phyloP scores from a whole-genome alignment of 1,140 invertebrate species.

The Zaprionus kolodkinae region DNA sequence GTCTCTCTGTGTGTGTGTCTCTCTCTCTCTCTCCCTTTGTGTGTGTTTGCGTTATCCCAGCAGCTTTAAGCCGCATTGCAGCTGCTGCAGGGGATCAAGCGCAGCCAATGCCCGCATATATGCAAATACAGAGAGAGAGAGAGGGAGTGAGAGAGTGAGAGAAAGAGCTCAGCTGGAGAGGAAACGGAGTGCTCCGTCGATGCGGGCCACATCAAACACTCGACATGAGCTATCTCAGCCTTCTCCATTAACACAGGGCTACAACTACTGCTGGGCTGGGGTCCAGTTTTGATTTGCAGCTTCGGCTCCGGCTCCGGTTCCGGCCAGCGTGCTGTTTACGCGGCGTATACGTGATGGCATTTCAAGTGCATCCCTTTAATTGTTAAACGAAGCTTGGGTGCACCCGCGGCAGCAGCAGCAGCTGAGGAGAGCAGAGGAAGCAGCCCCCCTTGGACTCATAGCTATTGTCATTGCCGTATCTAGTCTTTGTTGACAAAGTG shows the following conservation, averaged over 20 bases:
- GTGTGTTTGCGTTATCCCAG: slow-evolving; percentile 4
- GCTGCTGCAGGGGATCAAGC: slow-evolving; percentile 31
- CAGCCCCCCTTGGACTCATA: not conserved
- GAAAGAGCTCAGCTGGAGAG: not conserved
- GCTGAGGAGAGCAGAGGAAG: too few relatives aligned
- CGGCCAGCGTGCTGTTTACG: slow-evolving; percentile 51
- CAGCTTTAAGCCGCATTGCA: slow-evolving; percentile 41
- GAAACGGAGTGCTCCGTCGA: not conserved
- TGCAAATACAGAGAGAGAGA: slow-evolving; percentile 34
- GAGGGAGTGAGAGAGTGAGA: too few relatives aligned
- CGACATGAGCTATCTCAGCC: slow-evolving; percentile 36
- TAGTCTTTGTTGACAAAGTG: slow-evolving; percentile 78
- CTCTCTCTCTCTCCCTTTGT: not conserved
- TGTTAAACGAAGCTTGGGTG: slow-evolving; percentile 67
- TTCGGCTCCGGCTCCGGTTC: too few relatives aligned
- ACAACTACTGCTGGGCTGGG: not conserved
- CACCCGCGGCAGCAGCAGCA: not conserved
- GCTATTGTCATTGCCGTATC: slow-evolving; percentile 36
- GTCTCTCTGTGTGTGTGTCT: not conserved
- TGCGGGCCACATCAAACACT: slow-evolving; percentile 66
- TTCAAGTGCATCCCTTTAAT: slow-evolving; percentile 77
- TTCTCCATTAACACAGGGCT: not conserved
- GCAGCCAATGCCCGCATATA: slow-evolving; percentile 42
- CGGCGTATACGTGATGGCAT: slow-evolving; percentile 68
- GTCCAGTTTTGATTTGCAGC: slow-evolving; percentile 48